Base-by-base conservation (phyloP, 2,888 invertebrate species). In the Epirrita christyi region DNA sequence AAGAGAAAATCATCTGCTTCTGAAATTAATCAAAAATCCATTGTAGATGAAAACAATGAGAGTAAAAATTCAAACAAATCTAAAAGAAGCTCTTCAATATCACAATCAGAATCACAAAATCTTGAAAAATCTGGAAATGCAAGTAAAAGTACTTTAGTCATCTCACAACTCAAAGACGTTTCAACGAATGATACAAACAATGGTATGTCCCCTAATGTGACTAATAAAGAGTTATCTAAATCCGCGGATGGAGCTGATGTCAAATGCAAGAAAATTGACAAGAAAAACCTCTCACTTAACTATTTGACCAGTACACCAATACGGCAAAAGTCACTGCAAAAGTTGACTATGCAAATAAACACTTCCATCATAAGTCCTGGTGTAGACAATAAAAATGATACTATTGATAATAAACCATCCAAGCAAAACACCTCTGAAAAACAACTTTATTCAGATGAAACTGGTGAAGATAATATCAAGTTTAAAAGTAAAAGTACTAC, bases 291-390 rank as follows among this genome's bases (percentile, higher is more conserved):
- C 1, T 80, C 80, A 3, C 55, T 72, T 9, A 79, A 76, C 53
- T 86, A 82, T 68, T 79, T 50, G 71, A 88, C 88, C 49, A 87
- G 88, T 65, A 90, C 90, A 13, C 89, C 90, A 45, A 70, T 89
- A 29, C 87, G 85, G 63, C 80, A 86, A 55, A 87, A 86, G 66
- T 58, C 72, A 10, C 48, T 76, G 1, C 73, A 77, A 64, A 86
- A 80, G 57, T 50, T 81, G 45, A 74, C 64, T 28, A 70, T 83
- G 59, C 78, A 80, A 60, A 78, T 83, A 0, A 87, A 86, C 56
- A 81, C 83, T 48, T 83, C 87, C 27, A 72, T 80, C n/a, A 81
- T 82, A 48, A 67, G 74, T 54, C 68, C 78, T 13, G 73, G 72
- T 43, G 71, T 67, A 52, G 66, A 59, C 32, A 70, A 61, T 36